Conservation (phyloP, 2,113 vertebrate genomes). For the Marmota monax region DNA sequence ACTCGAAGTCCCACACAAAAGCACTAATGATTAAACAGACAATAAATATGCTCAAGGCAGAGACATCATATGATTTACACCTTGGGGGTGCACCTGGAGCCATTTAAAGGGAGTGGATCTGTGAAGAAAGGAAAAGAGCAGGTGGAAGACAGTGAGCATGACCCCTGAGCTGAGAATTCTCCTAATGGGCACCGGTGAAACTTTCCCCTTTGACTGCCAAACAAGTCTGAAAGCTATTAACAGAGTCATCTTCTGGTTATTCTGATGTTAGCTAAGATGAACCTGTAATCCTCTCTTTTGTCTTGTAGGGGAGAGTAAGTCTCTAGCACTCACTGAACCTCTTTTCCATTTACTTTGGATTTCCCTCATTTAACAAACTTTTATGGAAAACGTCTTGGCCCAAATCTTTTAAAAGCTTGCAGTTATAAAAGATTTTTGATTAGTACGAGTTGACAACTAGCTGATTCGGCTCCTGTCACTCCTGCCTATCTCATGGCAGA, state of each 20-base stretch:
- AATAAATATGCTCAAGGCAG: too few species aligned
- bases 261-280: neutral
- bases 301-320: neutral
- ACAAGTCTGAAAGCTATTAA: neutral
- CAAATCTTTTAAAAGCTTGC: neutral
- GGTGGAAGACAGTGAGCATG: neutral
- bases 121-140: neutral
- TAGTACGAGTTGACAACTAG: neutral
- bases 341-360: conserved; percentile 34
- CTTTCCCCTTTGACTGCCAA: neutral
- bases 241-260: neutral
- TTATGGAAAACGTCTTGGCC: neutral
- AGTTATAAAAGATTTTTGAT: conserved; percentile 15
- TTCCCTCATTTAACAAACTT: conserved; percentile 36
- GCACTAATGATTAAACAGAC: neutral
- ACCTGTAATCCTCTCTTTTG: neutral
- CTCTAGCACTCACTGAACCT: neutral
- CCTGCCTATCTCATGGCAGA: neutral
- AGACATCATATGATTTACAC: neutral
- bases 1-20: neutral
- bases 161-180: neutral
- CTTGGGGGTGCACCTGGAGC: neutral
- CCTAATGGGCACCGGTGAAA: neutral
- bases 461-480: neutral
- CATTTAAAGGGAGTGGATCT: neutral